Evolutionary conservation across 2,888 invertebrate genomes (phyloP), one percentile per base, ranked within the genome.

Genomic region (Limnephilus rhombicus): DNA sequence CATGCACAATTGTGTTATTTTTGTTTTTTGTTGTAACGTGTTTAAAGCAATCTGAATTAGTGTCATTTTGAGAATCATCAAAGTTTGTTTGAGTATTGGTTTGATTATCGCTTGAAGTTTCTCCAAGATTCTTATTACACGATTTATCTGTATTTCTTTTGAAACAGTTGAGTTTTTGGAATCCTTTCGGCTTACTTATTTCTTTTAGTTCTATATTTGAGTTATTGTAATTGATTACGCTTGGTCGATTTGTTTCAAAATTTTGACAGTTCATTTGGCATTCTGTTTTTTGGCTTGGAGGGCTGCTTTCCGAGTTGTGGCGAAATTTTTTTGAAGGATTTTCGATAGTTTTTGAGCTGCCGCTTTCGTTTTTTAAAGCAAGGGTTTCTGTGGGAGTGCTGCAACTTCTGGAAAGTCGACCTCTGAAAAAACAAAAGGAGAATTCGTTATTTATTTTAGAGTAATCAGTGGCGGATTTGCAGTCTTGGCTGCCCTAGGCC

Each of bases 321-420:
- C 53, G 88, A 68, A 34, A 68, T 18, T 68, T 88, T 88, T 88
- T 88, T 68, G 88, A 68, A 31, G 88, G n/a, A n/a, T 31, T 49
- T 0, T 68, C 68, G 18, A 18, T 88, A 5, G 31, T 34, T 31
- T 88, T 88, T 68, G 53, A 68, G 13, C 53, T 29, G 3, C 31
- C 34, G 18, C 53, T 34, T 15, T 88, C 88, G n/a, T 88, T 53
- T 31, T 88, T 88, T 53, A 68, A 68, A 34, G 88, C 31, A 15
- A 80, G 31, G 29, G 88, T 68, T 9, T 88, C 88, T 31, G 31
- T 53, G 3, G 90, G 90, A n/a, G 90, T 85, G 80, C 91, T 91
- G 87, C 91, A 85, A 15, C 91, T 91, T 34, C 91, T 49, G 24
- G 80, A 86, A 15, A 85, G 86, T 31, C 86, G 53, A 24, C 91